Evolutionary conservation across 2,113 vertebrate species (phyloP), one percentile per base, ranked within the genome.

Genomic region (Pachypanchax playfairii): DNA sequence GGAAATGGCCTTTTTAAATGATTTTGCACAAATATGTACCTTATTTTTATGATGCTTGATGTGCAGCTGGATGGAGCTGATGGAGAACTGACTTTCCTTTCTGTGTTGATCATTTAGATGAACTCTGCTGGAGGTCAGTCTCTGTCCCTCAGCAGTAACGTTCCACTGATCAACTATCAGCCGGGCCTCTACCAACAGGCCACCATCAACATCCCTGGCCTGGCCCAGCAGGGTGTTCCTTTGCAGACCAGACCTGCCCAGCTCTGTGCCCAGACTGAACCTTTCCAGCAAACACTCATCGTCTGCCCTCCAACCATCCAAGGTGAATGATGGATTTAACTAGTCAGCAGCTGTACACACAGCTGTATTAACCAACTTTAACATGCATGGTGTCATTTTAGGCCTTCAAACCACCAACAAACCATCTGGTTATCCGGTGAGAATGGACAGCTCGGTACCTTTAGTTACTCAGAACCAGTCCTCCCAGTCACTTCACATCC

Each of bases 281-380:
- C 97, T 20, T 98, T 97, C 92, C 97, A 98, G 77, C 96, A 98
- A 63, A 98, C 97, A 0, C 97, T 99, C 86, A 99, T 99, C 21
- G 96, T 99, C 6, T 99, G 97, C 74, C 97, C 97, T 38, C 94
- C 97, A 53, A 94, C 96, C 85, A 97, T 99, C 79, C 97, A 98
- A 82, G 95, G 97, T 98, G 87, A 93, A 11, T 2, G 49, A 5
- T 3, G 44, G 4, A 1, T n/a, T 14, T 15, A n/a, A n/a, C n/a
- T n/a, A 5, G 15, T 25, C 35, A 29, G 25, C 10, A 38, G 5
- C 29, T 17, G n/a, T 31, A 36, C 3, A 22, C 4, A 29, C 12
- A 57, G n/a, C n/a, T n/a, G n/a, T n/a, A n/a, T n/a, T n/a, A n/a
- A 35, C 41, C 29, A 13, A 17, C 13, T 36, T 13, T 24, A 56